These are phyloP conservation scores for Torymus tubicola DNA, from an alignment of 2,888 invertebrate genomes.

Conservation along the genomic window DNA sequence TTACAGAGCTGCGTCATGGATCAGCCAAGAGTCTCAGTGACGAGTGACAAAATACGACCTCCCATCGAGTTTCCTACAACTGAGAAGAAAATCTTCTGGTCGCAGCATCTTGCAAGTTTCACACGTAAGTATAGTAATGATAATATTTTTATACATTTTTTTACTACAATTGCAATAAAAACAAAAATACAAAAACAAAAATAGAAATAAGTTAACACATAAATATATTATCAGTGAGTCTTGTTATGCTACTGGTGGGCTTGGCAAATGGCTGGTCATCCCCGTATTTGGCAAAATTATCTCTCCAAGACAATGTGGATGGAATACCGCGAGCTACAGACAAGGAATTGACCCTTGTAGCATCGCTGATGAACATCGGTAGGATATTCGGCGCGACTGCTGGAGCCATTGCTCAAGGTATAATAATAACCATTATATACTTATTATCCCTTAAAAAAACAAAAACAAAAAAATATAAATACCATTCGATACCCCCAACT, in stretches of 20 bases:
- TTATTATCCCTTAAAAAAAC: too few species aligned
- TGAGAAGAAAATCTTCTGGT: constrained; percentile 44
- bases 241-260: constrained; percentile 69
- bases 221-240: constrained; percentile 62
- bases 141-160: too few species aligned
- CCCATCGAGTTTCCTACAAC: too few species aligned
- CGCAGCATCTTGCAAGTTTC: constrained; percentile 45
- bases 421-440: too few species aligned
- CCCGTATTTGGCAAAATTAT: constrained; percentile 72
- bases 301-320: constrained; percentile 61
- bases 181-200: too few species aligned
- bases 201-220: too few species aligned
- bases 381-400: constrained; percentile 69
- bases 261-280: constrained; percentile 73
- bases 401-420: constrained; percentile 70
- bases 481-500: too few species aligned
- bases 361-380: constrained; percentile 71
- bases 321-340: constrained; percentile 65
- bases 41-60: too few species aligned
- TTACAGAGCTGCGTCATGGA: too few species aligned
- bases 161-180: too few species aligned
- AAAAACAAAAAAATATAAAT: too few species aligned
- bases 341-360: constrained; percentile 71
- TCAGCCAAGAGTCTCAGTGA: too few species aligned
- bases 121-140: constrained; percentile 38